Evolutionary conservation across 2,113 vertebrate species (phyloP).

Genomic region (Gulo gulo): DNA sequence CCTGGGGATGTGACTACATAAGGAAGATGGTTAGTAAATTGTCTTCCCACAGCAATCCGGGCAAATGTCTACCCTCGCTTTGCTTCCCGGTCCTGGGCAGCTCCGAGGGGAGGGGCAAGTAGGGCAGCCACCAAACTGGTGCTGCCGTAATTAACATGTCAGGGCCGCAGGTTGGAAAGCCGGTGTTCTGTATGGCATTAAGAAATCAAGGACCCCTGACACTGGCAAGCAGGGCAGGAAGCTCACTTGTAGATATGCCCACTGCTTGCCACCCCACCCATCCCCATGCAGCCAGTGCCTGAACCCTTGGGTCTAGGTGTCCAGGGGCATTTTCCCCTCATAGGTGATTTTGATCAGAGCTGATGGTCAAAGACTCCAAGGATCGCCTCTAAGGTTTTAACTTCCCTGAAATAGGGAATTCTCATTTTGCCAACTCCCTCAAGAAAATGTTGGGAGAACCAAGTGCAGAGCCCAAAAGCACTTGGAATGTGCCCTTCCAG

Average conservation of each 20-base stretch:
- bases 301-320: too few species aligned
- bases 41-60: accelerated
- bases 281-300: accelerated
- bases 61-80: accelerated
- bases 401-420: neutral
- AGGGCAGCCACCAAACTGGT: neutral
- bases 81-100: neutral
- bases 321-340: neutral
- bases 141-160: too few species aligned
- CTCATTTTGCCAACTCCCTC: neutral
- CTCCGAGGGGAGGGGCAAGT: neutral
- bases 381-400: neutral
- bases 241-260: accelerated
- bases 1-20: neutral
- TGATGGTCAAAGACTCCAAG: neutral
- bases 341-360: accelerated
- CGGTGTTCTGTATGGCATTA: accelerated
- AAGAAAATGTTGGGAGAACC: neutral
- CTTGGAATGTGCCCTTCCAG: accelerated
- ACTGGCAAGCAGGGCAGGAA: neutral
- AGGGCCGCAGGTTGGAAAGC: neutral
- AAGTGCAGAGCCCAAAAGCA: neutral
- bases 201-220: accelerated
- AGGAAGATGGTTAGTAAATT: neutral
- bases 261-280: accelerated